Evolutionary conservation across 2,797 vertebrate species (phyloP), one percentile per base, ranked within the genome.

Genomic region (Tiaroga cobitis): DNA sequence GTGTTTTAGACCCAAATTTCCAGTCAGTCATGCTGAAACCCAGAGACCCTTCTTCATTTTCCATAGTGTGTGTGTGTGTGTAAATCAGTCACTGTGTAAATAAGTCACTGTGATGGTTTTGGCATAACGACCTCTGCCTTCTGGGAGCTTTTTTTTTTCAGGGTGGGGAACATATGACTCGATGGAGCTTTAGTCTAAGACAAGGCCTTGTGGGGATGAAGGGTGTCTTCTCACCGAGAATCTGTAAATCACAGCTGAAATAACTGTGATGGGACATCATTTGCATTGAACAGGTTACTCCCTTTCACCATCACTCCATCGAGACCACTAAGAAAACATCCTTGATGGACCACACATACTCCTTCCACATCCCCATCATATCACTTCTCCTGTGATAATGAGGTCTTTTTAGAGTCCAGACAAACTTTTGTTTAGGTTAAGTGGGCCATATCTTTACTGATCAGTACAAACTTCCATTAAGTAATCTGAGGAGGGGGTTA

Each of bases 261-360:
- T 85, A 92, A 89, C 91, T 91, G 80, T 32, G 24, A 77, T 87
- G 86, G 70, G 73, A 76, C 56, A 91, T 87, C 83, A 90, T 91
- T 80, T 89, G 85, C 39, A 63, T 51, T 24, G 5, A 88, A 74
- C 87, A 88, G 67, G 87, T 89, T 59, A 73, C 85, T 91, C 73
- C 75, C 41, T 86, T 59, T 59, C 72, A 81, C 74, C 41, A 83
- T 76, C 90, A 91, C 88, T 90, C 59, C 73, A 85, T 39, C 56
- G 19, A 56, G 86, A 88, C 0, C 79, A 82, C 90, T 92, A 89
- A 91, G 73, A 92, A 92, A 93, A 92, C 87, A 68, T 92, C 91
- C 85, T 86, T 49, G 29, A n/a, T 75, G 84, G 91, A 90, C 92
- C 92, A 91, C 91, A 91, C 89, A 92, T 69, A 59, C 39, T 87